These are phyloP conservation scores for Numida meleagris DNA, from an alignment of 2,113 vertebrate genomes.

Conservation along the genomic window DNA sequence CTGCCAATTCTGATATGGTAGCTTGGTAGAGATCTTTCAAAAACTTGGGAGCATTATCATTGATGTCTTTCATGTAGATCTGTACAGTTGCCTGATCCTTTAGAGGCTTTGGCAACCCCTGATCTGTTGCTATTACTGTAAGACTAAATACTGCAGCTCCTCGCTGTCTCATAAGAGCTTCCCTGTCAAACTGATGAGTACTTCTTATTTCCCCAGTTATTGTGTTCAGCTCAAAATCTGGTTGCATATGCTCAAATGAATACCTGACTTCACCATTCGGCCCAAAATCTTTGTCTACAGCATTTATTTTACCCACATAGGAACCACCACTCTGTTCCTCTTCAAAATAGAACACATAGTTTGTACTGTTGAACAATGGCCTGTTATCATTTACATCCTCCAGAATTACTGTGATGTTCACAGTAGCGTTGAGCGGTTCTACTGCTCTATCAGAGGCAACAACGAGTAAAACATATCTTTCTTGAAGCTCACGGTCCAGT, in stretches of 20 bases:
- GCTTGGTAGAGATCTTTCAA: conserved; percentile 96
- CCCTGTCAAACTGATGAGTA: conserved; percentile 90
- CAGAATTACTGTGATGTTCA: conserved; percentile 91
- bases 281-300: conserved; percentile 93
- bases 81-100: conserved; percentile 96
- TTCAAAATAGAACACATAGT: conserved; percentile 94
- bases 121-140: conserved; percentile 88
- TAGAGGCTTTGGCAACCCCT: conserved; percentile 94
- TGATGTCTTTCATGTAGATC: conserved; percentile 94
- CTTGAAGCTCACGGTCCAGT: conserved; percentile 94
- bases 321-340: conserved; percentile 92
- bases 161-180: conserved; percentile 90
- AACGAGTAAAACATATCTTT: conserved; percentile 88
- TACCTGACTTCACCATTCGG: conserved; percentile 93
- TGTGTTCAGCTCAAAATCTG: conserved; percentile 92
- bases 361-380: conserved; percentile 96
- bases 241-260: conserved; percentile 87
- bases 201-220: conserved; percentile 89
- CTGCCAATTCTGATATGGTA: conserved; percentile 91
- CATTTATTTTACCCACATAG: conserved; percentile 86
- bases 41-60: conserved; percentile 96
- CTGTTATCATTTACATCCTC: conserved; percentile 97
- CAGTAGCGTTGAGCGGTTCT: conserved; percentile 88
- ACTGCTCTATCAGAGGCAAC: conserved; percentile 92
- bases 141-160: conserved; percentile 93